Evolutionary conservation across 2,113 vertebrate species (phyloP).

Genomic region (Epinephelus fuscoguttatus): DNA sequence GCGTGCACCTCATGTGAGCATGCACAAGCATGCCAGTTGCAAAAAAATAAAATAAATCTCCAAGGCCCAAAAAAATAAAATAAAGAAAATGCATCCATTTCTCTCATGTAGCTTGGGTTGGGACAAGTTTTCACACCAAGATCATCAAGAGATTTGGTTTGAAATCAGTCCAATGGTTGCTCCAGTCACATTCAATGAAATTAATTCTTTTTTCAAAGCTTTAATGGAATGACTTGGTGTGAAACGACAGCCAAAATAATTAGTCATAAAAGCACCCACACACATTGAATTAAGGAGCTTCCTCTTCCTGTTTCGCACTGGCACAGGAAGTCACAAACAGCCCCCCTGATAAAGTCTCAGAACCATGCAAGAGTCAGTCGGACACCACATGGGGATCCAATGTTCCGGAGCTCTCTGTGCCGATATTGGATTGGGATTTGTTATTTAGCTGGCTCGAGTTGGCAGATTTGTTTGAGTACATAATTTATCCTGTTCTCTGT

Average conservation of each 20-base stretch:
- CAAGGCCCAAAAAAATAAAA: conserved; percentile 59
- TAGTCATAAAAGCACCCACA: conserved; percentile 75
- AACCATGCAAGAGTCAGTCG: conserved; percentile 72
- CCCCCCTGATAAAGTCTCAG: conserved; percentile 45
- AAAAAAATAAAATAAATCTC: conserved; percentile 68
- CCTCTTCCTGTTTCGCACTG: conserved; percentile 66
- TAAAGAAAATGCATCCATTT: conserved; percentile 69
- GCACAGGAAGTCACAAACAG: conserved; percentile 61
- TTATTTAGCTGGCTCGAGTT: conserved; percentile 59
- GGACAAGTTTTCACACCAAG: conserved; percentile 81
- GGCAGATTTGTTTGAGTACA: conserved; percentile 65
- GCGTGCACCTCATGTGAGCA: conserved; percentile 77
- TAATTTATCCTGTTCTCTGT: conserved; percentile 63
- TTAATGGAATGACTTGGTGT: conserved; percentile 72
- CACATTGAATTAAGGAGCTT: conserved; percentile 68
- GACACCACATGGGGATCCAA: conserved; percentile 61
- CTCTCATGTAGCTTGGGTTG: conserved; percentile 59
- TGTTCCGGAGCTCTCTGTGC: conserved; percentile 54
- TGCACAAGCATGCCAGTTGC: conserved; percentile 82
- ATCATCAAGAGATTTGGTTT: conserved; percentile 68
- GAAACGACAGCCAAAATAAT: conserved; percentile 76
- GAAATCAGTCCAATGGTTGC: conserved; percentile 60
- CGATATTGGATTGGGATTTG: conserved; percentile 47
- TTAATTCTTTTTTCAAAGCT: conserved; percentile 33
- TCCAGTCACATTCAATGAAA: conserved; percentile 53